These are phyloP conservation scores for Andrena cerasifolii DNA, from an alignment of 1,140 invertebrate genomes.

Conservation along the genomic window DNA sequence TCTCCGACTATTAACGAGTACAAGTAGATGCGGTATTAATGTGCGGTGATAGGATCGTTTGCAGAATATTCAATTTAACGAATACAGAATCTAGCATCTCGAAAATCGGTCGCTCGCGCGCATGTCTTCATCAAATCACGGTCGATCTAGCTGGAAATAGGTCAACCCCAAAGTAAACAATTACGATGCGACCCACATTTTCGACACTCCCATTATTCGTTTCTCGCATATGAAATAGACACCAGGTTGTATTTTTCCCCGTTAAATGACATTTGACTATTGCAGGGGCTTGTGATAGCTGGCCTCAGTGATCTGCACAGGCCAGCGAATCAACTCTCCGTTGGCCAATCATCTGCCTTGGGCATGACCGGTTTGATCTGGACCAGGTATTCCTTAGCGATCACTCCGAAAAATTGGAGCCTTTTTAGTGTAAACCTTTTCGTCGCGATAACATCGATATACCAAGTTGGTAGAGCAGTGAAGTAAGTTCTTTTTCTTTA, in stretches of 20 bases:
- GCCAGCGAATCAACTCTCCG: slow-evolving; percentile 94
- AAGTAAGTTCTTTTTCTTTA: slow-evolving; percentile 75
- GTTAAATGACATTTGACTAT: slow-evolving; percentile 56
- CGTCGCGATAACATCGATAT: slow-evolving; percentile 92
- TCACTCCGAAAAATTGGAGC: slow-evolving; percentile 96
- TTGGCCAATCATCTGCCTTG: slow-evolving; percentile 92
- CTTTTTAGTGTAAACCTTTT: slow-evolving; percentile 97
- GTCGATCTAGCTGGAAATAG: slow-evolving; percentile 31
- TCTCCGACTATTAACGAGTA: background rate
- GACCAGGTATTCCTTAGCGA: slow-evolving; percentile 95
- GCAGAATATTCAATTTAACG: background rate
- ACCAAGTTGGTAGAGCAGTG: slow-evolving; percentile 89
- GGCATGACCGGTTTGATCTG: slow-evolving; percentile 90
- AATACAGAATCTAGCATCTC: background rate
- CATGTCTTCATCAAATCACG: background rate
- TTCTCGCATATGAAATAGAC: background rate
- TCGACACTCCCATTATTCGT: background rate
- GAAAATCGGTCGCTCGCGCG: background rate
- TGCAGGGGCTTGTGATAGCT: slow-evolving; percentile 93
- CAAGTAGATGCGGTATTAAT: background rate
- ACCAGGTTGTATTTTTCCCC: background rate
- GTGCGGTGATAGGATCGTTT: background rate
- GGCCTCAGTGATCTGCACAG: slow-evolving; percentile 95
- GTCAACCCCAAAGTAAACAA: slow-evolving; percentile 20
- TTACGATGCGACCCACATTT: background rate